Evolutionary conservation across 2,113 vertebrate species (phyloP).

Genomic region (Scomber colias): DNA sequence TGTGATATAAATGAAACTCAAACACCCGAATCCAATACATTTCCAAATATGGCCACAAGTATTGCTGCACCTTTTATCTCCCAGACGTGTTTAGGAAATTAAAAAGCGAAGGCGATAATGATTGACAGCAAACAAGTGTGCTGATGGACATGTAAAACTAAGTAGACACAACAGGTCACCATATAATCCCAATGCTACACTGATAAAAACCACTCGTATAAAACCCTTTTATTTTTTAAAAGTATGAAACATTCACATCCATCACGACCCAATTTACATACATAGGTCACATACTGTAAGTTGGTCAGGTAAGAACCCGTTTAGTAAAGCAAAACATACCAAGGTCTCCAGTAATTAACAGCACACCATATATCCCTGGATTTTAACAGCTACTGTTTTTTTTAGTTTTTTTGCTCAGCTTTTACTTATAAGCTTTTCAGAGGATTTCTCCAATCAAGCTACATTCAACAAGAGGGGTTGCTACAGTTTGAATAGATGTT

Average conservation of each 20-base stretch:
- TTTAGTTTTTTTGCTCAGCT: slow-evolving; percentile 44
- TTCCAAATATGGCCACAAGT: slow-evolving; percentile 54
- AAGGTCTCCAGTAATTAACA: slow-evolving; percentile 49
- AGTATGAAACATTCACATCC: slow-evolving; percentile 73
- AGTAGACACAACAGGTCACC: slow-evolving; percentile 27
- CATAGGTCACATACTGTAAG: slow-evolving; percentile 42
- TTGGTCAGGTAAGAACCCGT: slow-evolving; percentile 42
- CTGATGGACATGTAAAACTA: slow-evolving; percentile 42
- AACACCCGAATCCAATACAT: slow-evolving; percentile 25
- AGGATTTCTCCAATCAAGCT: slow-evolving; percentile 33
- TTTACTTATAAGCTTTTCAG: slow-evolving; percentile 39
- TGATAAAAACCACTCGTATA: slow-evolving; percentile 66
- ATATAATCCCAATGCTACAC: slow-evolving; percentile 32
- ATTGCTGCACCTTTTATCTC: slow-evolving; percentile 49
- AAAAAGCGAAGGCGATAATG: slow-evolving; percentile 27
- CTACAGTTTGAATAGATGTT: slow-evolving; percentile 28
- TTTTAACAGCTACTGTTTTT: slow-evolving; percentile 52
- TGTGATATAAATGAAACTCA: slow-evolving; percentile 42
- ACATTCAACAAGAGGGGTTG: slow-evolving; percentile 60
- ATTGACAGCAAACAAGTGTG: slow-evolving; percentile 33
- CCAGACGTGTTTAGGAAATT: slow-evolving; percentile 19
- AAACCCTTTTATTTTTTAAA: slow-evolving; percentile 54
- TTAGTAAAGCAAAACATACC: slow-evolving; percentile 62
- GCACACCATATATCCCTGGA: slow-evolving; percentile 67
- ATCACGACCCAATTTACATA: slow-evolving; percentile 48